These are phyloP conservation scores for Tricholauxania praeusta DNA, from an alignment of 2,888 invertebrate genomes.

Conservation along the genomic window DNA sequence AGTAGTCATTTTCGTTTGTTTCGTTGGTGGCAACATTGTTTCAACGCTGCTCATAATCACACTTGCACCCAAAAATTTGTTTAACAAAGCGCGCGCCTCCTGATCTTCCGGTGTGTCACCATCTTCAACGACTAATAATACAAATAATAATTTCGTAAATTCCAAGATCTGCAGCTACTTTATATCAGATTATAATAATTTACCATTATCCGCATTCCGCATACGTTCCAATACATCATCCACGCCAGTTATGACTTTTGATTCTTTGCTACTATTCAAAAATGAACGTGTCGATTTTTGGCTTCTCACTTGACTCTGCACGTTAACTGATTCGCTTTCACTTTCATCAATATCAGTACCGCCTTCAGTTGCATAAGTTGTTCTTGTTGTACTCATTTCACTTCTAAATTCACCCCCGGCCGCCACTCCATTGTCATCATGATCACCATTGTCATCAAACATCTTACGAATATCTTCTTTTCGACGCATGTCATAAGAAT, in stretches of 20 bases:
- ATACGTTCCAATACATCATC: slow-evolving; percentile 83
- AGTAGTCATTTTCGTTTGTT: slow-evolving; percentile 50
- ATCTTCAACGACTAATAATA: slow-evolving; percentile 71
- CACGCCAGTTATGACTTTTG: slow-evolving; percentile 79
- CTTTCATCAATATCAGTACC: slow-evolving; percentile 53
- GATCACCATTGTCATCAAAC: slow-evolving; percentile 8
- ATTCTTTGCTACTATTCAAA: slow-evolving; percentile 73
- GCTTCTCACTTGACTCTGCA: slow-evolving; percentile 47
- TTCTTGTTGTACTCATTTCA: slow-evolving; percentile 41
- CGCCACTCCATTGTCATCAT: slow-evolving; percentile 9
- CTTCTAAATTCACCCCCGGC: slow-evolving; percentile 37
- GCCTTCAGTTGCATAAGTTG: slow-evolving; percentile 46
- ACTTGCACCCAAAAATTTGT: slow-evolving; percentile 86
- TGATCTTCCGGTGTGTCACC: slow-evolving; percentile 77
- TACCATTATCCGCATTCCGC: slow-evolving; percentile 81
- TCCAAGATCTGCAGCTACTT: background rate
- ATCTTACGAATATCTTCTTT: slow-evolving; percentile 7
- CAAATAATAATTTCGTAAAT: slow-evolving; percentile 16
- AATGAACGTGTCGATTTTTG: slow-evolving; percentile 72
- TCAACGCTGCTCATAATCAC: slow-evolving; percentile 85
- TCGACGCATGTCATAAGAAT: background rate
- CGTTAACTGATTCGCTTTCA: slow-evolving; percentile 53
- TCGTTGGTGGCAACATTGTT: slow-evolving; percentile 59
- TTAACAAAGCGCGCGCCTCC: slow-evolving; percentile 81
- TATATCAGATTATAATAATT: slow-evolving; percentile 35